Conservation (phyloP, 2,113 vertebrate genomes). For the Sapajus apella region DNA sequence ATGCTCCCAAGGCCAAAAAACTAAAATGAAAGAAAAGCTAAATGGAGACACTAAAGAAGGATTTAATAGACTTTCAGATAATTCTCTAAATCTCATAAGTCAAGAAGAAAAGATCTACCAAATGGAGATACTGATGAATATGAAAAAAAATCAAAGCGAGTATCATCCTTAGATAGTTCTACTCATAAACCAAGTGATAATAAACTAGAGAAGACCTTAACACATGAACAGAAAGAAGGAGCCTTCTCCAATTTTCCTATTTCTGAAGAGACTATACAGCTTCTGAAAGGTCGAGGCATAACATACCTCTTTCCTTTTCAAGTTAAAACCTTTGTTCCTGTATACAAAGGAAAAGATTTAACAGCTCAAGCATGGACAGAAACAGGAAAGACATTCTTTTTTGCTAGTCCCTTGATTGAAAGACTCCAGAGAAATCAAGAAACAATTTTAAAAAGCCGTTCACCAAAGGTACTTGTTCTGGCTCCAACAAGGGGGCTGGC, state of each 20-base stretch:
- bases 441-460: slow-evolving; percentile 84
- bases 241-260: slow-evolving; percentile 85
- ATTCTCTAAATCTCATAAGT: slow-evolving; percentile 57
- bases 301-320: slow-evolving; percentile 95
- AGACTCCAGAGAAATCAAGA: slow-evolving; percentile 86
- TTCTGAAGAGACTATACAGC: slow-evolving; percentile 81
- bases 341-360: slow-evolving; percentile 88
- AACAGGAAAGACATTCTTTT: slow-evolving; percentile 94
- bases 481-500: slow-evolving; percentile 94
- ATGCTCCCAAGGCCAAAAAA: slow-evolving; percentile 62
- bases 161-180: slow-evolving; percentile 52
- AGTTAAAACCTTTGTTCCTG: slow-evolving; percentile 90
- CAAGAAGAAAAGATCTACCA: slow-evolving; percentile 59
- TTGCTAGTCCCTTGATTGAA: slow-evolving; percentile 84
- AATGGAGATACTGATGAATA: slow-evolving; percentile 56
- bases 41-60: slow-evolving; percentile 61
- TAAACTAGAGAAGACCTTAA: slow-evolving; percentile 74
- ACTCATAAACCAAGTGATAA: slow-evolving; percentile 51
- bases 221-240: slow-evolving; percentile 81
- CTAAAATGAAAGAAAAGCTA: slow-evolving; percentile 67
- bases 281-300: slow-evolving; percentile 91
- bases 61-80: slow-evolving; percentile 51
- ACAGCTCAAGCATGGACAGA: slow-evolving; percentile 94
- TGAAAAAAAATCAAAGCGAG: slow-evolving; percentile 52
- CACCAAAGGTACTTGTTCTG: slow-evolving; percentile 93